phyloP scores from a whole-genome alignment of 2,888 invertebrate species.

The Gari tellinella region DNA sequence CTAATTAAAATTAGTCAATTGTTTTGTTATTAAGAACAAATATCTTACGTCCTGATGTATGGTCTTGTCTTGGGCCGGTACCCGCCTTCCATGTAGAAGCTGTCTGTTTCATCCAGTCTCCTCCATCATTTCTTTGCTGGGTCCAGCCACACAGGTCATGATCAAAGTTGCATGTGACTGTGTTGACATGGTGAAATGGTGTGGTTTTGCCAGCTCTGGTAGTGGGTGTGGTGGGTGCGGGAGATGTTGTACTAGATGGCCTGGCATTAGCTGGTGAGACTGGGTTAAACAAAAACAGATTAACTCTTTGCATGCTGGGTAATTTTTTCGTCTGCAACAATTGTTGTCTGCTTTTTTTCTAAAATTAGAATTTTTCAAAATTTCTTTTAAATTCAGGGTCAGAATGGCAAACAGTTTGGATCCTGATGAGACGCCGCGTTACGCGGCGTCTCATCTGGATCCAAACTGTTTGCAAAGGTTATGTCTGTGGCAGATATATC shows the following conservation, averaged over 20 bases:
- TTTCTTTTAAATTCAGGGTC: too few relatives aligned
- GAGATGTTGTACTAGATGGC: constrained; percentile 37
- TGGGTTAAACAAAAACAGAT: constrained; percentile 13
- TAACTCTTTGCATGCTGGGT: too few relatives aligned
- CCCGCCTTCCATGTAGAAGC: constrained; percentile 53
- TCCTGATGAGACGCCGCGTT: too few relatives aligned
- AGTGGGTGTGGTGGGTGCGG: constrained; percentile 31
- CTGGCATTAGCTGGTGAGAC: constrained; percentile 52
- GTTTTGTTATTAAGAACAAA: too few relatives aligned
- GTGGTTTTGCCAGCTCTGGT: constrained; percentile 35
- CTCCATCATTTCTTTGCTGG: constrained; percentile 67
- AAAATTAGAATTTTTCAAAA: too few relatives aligned
- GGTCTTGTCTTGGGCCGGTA: constrained; percentile 73
- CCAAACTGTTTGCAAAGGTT: too few relatives aligned
- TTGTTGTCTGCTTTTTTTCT: too few relatives aligned
- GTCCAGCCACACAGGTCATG: constrained; percentile 73
- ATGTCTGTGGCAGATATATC: too few relatives aligned
- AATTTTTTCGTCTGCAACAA: too few relatives aligned
- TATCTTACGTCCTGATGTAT: constrained; percentile 77
- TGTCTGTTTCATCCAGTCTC: constrained; percentile 70
- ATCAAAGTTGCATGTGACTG: constrained; percentile 74
- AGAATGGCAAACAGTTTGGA: too few relatives aligned
- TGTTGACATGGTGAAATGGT: constrained; percentile 31
- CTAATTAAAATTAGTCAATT: too few relatives aligned
- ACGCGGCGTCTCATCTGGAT: too few relatives aligned